Evolutionary conservation across 1,140 invertebrate species (phyloP), one percentile per base, ranked within the genome.

Genomic region (Pomphorhynchus laevis): DNA sequence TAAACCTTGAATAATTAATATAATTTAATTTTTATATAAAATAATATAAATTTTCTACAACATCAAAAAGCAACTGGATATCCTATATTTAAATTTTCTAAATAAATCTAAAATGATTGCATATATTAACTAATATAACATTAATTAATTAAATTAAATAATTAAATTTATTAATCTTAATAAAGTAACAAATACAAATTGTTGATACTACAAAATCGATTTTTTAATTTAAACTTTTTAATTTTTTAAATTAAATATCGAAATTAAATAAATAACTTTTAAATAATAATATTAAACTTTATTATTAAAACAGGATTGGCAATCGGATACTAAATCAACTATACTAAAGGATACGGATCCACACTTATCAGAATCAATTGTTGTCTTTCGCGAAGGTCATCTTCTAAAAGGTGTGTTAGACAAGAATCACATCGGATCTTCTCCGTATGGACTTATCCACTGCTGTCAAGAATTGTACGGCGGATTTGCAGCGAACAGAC

Each of bases 391-490:
- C 36, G 62, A 70, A 38, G 84, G 84, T 5, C 71, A 93, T 57
- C 57, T 98, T 6, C 50, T 93, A 1, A 68, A 63, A 48, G 89
- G 89, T 4, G 69, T 98, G n/a, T 59, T 98, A 25, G 89, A 98
- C 57, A 98, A 98, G 58, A 71, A 69, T 22, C 82, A 91, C 51
- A 82, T 77, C 57, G 89, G 89, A 16, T 70, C 82, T 1, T 82
- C 82, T 1, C 68, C 72, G 3, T 89, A 73, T 56, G 74, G 84
- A 48, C 63, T 98, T 9, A 67, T 86, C 14, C 82, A 93, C 52
- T 71, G 71, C 46, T 69, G 80, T 54, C 82, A 72, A 57, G 80
- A 86, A 64, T 53, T 95, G 6, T 95, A 98, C 59, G 84, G 86
- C 4, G 56, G 64, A 34, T 67, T 67, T 42, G 77, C 80, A 2